Base-by-base conservation (phyloP, 2,113 vertebrate genomes). In the Sylvia atricapilla region DNA sequence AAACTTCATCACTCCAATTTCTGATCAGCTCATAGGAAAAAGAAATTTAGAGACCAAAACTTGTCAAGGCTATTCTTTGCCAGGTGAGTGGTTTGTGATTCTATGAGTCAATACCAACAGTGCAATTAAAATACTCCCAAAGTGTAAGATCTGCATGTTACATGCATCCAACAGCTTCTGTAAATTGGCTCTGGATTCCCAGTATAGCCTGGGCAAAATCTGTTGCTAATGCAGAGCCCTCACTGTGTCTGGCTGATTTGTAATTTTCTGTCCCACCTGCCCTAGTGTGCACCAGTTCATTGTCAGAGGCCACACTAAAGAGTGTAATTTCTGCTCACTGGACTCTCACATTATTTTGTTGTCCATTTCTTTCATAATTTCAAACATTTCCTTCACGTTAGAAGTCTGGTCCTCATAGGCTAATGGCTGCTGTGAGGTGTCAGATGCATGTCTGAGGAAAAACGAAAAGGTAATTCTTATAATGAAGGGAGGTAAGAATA, bases 401-500 rank as follows among this genome's bases (percentile, higher is more conserved):
- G 22, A 25, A 73, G 3, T 16, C 35, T 5, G 12, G 13, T 59
- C 22, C 49, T 10, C 22, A 10, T 2, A 20, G 59, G 6, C 10
- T 50, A 43, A 13, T n/a, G 19, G 11, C 49, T 89, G 63, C 10
- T 5, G 2, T 0, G 0, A 8, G 24, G 1, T 28, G 19, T 33
- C 28, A 53, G 4, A 4, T 7, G 2, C 15, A 49, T 58, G 10
- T 22, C 81, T 87, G 59, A 46, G 21, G 68, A 22, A 68, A 68
- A 83, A 72, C 50, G 6, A 74, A 89, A 70, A 76, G 6, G 4
- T 2, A 55, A 37, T 59, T 89, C 25, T 73, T 53, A 25, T 37
- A 64, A 73, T n/a, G 17, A 69, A 73, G 21, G 7, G 8, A 3
- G 6, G 20, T 50, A 84, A 46, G 31, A 43, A 41, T 17, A 59